phyloP scores from a whole-genome alignment of 2,797 vertebrate genomes.

The Tinamus major region DNA sequence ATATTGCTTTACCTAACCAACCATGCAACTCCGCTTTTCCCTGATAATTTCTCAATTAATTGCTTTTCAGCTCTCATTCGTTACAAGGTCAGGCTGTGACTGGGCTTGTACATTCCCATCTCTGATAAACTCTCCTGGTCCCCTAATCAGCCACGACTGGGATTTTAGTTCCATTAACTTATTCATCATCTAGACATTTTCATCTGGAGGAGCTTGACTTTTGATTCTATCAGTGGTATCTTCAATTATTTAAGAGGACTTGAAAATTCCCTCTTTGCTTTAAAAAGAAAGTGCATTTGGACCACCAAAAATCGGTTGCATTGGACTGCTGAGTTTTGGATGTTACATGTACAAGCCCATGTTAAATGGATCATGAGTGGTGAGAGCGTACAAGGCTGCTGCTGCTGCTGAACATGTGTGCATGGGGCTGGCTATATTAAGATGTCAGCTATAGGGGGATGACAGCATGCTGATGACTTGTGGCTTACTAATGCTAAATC shows the following conservation, averaged over 20 bases:
- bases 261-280: slow-evolving; percentile 49
- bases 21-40: slow-evolving; percentile 84
- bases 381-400: background rate
- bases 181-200: slow-evolving; percentile 77
- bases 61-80: slow-evolving; percentile 88
- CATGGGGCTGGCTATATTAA: slow-evolving; percentile 45
- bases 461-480: slow-evolving; percentile 63
- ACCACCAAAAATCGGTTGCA: slow-evolving; percentile 11
- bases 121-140: slow-evolving; percentile 73
- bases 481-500: slow-evolving; percentile 69
- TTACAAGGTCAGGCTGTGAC: slow-evolving; percentile 85
- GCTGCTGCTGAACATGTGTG: slow-evolving; percentile 20
- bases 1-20: slow-evolving; percentile 88
- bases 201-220: slow-evolving; percentile 74
- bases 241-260: slow-evolving; percentile 71
- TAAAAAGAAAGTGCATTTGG: slow-evolving; percentile 41
- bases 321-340: background rate
- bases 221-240: slow-evolving; percentile 71
- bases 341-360: background rate
- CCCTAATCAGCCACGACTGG: slow-evolving; percentile 73
- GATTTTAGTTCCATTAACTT: slow-evolving; percentile 82
- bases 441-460: slow-evolving; percentile 53
- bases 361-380: background rate
- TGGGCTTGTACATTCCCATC: slow-evolving; percentile 64
- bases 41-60: slow-evolving; percentile 90